A percentile compares a stretch with the other conserved stretches of the same genome.
Conservation (phyloP, 2,113 vertebrate species). For the Lathamus discolor region DNA sequence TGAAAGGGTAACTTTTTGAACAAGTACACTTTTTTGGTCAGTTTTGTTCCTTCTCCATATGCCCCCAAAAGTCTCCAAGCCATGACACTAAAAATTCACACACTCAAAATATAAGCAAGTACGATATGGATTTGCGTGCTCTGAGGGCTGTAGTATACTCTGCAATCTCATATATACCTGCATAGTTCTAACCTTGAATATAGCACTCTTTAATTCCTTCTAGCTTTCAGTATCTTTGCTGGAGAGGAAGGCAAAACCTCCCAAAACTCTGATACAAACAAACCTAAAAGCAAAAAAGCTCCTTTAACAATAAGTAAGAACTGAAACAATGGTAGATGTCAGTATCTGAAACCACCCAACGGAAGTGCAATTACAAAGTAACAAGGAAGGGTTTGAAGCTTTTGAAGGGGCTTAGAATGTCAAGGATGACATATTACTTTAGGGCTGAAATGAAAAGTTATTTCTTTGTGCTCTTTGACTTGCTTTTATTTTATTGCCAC, state of each 20-base stretch:
- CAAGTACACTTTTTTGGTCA: background rate
- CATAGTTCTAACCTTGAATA: background rate
- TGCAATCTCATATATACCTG: background rate
- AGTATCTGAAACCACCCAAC: background rate
- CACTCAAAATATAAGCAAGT: background rate
- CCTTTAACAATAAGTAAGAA: background rate
- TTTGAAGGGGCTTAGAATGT: background rate
- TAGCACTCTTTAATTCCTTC: background rate
- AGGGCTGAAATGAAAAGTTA: background rate
- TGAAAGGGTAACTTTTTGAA: background rate
- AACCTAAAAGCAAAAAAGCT: background rate
- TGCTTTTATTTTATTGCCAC: background rate
- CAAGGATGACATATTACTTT: background rate
- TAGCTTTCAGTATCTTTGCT: background rate
- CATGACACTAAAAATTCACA: background rate
- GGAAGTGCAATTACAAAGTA: background rate
- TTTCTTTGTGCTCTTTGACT: background rate
- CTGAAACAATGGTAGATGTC: background rate
- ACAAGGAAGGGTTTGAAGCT: background rate
- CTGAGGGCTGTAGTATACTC: too few relatives aligned
- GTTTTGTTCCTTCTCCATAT: background rate
- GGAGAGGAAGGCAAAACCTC: background rate
- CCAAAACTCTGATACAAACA: background rate
- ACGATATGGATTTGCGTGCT: accelerated
- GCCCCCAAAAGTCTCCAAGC: background rate